phyloP scores from a whole-genome alignment of 2,113 vertebrate genomes.

The Sapajus apella region DNA sequence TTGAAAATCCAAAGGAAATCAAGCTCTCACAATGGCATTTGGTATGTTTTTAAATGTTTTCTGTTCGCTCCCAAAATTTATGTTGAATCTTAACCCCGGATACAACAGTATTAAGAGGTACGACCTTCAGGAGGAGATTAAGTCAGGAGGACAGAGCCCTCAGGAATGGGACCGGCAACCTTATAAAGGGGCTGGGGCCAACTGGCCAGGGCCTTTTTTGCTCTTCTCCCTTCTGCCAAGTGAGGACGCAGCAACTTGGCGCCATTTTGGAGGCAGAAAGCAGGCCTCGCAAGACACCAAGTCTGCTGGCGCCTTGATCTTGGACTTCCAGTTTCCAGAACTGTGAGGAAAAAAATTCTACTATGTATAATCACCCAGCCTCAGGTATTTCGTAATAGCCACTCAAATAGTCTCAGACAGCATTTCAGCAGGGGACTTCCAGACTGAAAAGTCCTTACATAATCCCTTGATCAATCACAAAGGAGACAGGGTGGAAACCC shows the following conservation, averaged over 20 bases:
- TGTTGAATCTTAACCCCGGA: neutral
- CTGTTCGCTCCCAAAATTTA: neutral
- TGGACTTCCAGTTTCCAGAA: neutral
- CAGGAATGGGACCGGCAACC: neutral
- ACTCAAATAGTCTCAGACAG: neutral
- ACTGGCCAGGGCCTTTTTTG: neutral
- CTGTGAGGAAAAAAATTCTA: neutral
- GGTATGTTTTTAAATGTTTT: neutral
- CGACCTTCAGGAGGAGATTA: neutral
- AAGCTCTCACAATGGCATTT: neutral
- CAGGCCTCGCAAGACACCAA: neutral
- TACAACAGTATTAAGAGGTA: no score
- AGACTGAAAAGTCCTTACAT: neutral
- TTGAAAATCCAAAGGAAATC: conserved; percentile 10
- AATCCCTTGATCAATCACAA: neutral
- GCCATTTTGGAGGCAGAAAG: neutral
- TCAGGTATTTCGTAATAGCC: neutral
- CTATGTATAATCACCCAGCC: neutral
- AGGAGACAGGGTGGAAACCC: neutral
- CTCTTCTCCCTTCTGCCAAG: neutral
- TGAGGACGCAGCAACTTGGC: neutral
- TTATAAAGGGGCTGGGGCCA: neutral
- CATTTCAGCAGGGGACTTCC: neutral
- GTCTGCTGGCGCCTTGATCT: neutral
- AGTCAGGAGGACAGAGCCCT: neutral